Base-by-base conservation (phyloP, 2,797 vertebrate species). In the Sciurus carolinensis region DNA sequence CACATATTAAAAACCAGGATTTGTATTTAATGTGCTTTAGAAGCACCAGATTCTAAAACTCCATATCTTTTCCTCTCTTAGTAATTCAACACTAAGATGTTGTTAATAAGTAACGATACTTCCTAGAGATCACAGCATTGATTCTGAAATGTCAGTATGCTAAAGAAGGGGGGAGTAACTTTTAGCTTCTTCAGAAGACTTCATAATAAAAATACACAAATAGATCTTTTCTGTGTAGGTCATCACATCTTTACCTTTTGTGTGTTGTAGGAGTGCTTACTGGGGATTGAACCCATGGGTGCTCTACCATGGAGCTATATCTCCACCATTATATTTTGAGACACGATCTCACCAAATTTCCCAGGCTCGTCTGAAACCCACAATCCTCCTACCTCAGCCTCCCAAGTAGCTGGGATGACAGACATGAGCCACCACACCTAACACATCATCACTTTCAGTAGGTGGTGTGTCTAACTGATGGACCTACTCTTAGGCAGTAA, bases 21-120 rank as follows among this genome's bases (percentile, higher is more conserved):
- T 96, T 96, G 54, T 67, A 72, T 96, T 77, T 62, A 80, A 20
- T 30, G 22, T 95, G 82, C 44, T 98, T 97, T 82, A 97, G 72
- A 73, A 94, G 77, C 94, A 95, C 3, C 89, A 52, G n/a, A 79
- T 93, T 97, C 97, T 98, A 97, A 98, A 97, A 97, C 85, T 96
- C 62, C 77, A 26, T 87, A 33, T 87, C 86, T 72, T 52, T 94
- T 77, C 39, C 79, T 91, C 76, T 59, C 33, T 87, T 18, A 33
- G 59, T 67, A 91, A 71, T 92, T 5, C 39, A 39, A 39, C 39
- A 39, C 39, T 39, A 39, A 39, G 39, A 39, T 39, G 39, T 39
- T 5, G 76, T 92, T 47, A 96, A 82, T 72, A 87, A 67, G 39
- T 52, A 66, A 62, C 72, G 54, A 33, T 24, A 33, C 86, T 95